Percentiles rank a stretch among this genome's conserved stretches.
phyloP scores from a whole-genome alignment of 2,113 vertebrate genomes.

The Dicaeum eximium region DNA sequence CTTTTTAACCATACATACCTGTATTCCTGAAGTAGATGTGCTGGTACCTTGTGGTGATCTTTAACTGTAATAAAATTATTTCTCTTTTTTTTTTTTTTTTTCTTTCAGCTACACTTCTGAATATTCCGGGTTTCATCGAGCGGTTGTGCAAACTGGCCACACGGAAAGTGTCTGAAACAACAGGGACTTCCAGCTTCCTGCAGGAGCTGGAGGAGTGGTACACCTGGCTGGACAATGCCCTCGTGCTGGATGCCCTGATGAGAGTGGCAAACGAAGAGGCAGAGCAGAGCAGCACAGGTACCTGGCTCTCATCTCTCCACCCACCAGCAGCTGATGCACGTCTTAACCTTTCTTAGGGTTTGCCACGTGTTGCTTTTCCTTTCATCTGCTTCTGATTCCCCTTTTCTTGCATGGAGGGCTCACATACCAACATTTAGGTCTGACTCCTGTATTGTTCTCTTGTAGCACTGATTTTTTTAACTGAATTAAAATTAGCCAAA shows the following conservation, averaged over 20 bases:
- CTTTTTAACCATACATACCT: not conserved
- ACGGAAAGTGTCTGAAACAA: conserved; percentile 91
- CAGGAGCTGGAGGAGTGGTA: conserved; percentile 98
- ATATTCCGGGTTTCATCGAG: conserved; percentile 96
- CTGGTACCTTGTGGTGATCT: not conserved
- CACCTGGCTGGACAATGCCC: conserved; percentile 94
- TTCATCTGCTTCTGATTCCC: not conserved
- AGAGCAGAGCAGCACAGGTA: conserved; percentile 93
- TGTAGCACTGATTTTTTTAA: not conserved
- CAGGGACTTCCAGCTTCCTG: conserved; percentile 87
- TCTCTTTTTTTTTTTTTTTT: not conserved
- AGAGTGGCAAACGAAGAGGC: conserved; percentile 94
- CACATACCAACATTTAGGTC: not conserved
- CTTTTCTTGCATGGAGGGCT: not conserved
- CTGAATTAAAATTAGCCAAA: not conserved
- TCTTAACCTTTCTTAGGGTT: not conserved
- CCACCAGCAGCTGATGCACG: not conserved
- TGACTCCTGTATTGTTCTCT: not conserved
- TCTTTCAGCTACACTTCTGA: conserved; percentile 85
- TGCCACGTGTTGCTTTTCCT: not conserved
- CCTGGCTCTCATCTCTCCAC: not conserved
- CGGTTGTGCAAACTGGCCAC: conserved; percentile 94
- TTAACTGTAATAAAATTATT: not conserved
- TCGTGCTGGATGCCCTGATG: conserved; percentile 96
- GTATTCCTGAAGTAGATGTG: accelerated